Percentiles rank a stretch among this genome's conserved stretches.
Conservation (phyloP, 2,797 vertebrate species). For the Agapornis canus region DNA sequence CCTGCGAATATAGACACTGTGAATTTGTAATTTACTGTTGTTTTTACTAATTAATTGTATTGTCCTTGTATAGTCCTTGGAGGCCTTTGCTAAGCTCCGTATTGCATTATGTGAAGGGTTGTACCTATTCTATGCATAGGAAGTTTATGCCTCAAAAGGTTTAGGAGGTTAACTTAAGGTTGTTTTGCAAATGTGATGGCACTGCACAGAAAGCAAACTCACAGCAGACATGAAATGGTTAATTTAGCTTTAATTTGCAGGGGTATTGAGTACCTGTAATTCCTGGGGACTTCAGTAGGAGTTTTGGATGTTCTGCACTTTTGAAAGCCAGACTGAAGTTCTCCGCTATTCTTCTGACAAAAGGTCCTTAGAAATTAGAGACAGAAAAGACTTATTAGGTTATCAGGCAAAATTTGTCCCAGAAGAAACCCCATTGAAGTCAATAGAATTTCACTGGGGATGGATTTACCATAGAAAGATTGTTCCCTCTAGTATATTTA, state of each 20-base stretch:
- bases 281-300: not conserved
- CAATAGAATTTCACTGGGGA: constrained; percentile 19
- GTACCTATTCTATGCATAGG: not conserved
- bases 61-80: not conserved
- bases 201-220: not conserved
- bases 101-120: not conserved
- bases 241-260: not conserved
- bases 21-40: not conserved
- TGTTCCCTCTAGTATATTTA: constrained; percentile 43
- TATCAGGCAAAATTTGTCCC: constrained; percentile 52
- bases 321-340: constrained; percentile 8
- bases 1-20: not conserved
- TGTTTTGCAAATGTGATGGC: not conserved
- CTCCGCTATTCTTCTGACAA: constrained; percentile 1
- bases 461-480: constrained; percentile 46
- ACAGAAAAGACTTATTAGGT: constrained; percentile 46
- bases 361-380: constrained; percentile 31
- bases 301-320: constrained; percentile 23
- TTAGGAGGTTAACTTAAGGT: not conserved
- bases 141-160: not conserved
- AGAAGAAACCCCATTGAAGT: constrained; percentile 41
- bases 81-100: not conserved
- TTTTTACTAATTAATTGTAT: not conserved
- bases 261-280: not conserved
- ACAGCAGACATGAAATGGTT: not conserved